Evolutionary conservation across 2,113 vertebrate genomes (phyloP), one percentile per base, ranked within the genome.

Genomic region (Plestiodon gilberti): DNA sequence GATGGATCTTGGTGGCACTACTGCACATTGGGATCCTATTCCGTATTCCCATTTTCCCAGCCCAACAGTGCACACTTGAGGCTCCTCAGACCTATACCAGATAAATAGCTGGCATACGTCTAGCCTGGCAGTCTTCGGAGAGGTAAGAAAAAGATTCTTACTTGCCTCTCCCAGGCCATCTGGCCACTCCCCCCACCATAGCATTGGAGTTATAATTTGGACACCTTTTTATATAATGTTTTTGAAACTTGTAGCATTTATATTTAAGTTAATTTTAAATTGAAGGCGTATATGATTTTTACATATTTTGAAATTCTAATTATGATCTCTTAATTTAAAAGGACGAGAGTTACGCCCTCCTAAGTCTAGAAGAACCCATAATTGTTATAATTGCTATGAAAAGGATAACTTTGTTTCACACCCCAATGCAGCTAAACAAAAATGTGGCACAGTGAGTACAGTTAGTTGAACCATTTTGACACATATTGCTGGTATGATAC

Each of bases 401-500:
- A 78, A 86, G 76, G 30, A 70, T 89, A 69, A 74, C 86, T 59
- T 23, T 83, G 40, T 94, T 57, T 64, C 70, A 78, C 85, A 89
- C 1, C n/a, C 48, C 91, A 75, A 20, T 38, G 55, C 78, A 80
- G 79, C 28, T 83, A 78, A n/a, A 69, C 82, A 94, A 86, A 90
- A 85, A 59, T 81, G 79, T 48, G 69, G 5, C 76, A 17, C 67
- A 65, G 96, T 96, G 83, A 94, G 95, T 96, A 17, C 7, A 38
- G 25, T 73, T 11, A 78, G 82, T 11, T 87, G 17, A 70, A 9
- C 55, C 80, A 65, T 84, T 67, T 1, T 73, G 22, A 64, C 3
- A 38, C 78, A 82, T 86, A 1, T 64, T 89, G 55, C 8, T 23
- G 82, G 59, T 57, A 59, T 87, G 82, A 75, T n/a, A 23, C 59